Evolutionary conservation across 1,140 invertebrate species (phyloP), one percentile per base, ranked within the genome.

Genomic region (Halictus rubicundus): DNA sequence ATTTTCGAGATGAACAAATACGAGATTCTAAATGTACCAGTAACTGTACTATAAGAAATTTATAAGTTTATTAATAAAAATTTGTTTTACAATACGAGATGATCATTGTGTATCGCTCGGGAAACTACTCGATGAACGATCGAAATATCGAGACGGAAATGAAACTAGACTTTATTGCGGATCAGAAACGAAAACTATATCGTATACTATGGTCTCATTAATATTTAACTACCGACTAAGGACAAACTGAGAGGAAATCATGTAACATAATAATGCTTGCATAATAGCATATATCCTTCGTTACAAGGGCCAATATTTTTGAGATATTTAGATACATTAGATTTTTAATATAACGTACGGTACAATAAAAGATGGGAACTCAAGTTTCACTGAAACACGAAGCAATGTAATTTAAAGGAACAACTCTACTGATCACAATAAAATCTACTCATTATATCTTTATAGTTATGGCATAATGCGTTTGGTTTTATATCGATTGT

Each of bases 231-330:
- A 64, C 25, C 42, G 16, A 49, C 4, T 71, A 71, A 78, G 60
- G 16, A 49, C n/a, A 8, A 5, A 42, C 49, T 64, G 23, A 21
- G 19, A 79, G 46, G 23, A 71, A 27, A 52, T 25, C 46, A 46
- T 65, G 70, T 79, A 73, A 79, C 21, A 66, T 66, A 73, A 79
- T 79, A 9, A 54, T 32, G 54, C 64, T 66, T 65, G 76, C 68
- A 79, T 79, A 73, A 66, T 74, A 71, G 23, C 25, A 39, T 49
- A 23, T 77, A 72, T 60, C 73, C 63, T 66, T 66, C 27, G n/a
- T 60, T 60, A 60, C 54, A 79, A 74, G 71, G 71, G 71, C 63
- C 71, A 79, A 74, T 79, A 79, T 74, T 74, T 74, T 79, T 49
- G 39, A 72, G 25, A 63, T 57, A 57, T 72, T 78, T 66, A 79